Evolutionary conservation across 1,140 invertebrate species (phyloP).

Genomic region (Teleogryllus occipitalis): DNA sequence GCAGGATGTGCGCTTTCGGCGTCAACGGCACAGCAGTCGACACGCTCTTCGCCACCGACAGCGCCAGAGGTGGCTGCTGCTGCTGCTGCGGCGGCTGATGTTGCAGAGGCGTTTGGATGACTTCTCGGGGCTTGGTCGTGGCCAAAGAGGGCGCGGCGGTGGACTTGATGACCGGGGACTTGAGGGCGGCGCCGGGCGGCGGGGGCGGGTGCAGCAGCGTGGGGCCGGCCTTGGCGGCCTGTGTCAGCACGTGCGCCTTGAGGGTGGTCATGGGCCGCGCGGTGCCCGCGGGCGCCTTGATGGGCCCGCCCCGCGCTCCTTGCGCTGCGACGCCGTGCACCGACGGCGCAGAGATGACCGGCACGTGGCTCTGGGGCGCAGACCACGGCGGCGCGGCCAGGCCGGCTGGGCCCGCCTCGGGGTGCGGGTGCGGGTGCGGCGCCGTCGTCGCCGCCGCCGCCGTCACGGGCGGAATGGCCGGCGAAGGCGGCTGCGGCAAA

Average conservation of each 20-base stretch:
- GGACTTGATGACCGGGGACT: neutral
- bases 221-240: conserved; percentile 17
- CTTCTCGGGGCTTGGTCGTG: neutral
- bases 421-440: no score
- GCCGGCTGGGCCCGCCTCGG: no score
- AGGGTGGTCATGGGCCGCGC: conserved; percentile 10
- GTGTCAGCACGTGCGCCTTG: conserved; percentile 22
- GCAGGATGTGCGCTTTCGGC: conserved; percentile 40
- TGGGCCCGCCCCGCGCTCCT: neutral
- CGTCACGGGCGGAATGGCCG: no score
- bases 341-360: conserved; percentile 11
- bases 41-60: neutral
- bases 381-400: no score
- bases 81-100: neutral
- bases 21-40: conserved; percentile 30
- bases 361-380: conserved; percentile 8
- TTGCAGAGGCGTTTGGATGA: conserved; percentile 34
- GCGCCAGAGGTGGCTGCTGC: neutral
- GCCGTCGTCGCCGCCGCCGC: no score
- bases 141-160: neutral
- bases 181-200: neutral
- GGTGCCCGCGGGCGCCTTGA: neutral
- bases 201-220: conserved; percentile 15
- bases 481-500: no score
- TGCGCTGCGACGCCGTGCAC: neutral